A percentile compares a stretch with the other conserved stretches of the same genome.
Evolutionary conservation across 2,797 vertebrate species (phyloP).

Genomic region (Scleropages formosus): DNA sequence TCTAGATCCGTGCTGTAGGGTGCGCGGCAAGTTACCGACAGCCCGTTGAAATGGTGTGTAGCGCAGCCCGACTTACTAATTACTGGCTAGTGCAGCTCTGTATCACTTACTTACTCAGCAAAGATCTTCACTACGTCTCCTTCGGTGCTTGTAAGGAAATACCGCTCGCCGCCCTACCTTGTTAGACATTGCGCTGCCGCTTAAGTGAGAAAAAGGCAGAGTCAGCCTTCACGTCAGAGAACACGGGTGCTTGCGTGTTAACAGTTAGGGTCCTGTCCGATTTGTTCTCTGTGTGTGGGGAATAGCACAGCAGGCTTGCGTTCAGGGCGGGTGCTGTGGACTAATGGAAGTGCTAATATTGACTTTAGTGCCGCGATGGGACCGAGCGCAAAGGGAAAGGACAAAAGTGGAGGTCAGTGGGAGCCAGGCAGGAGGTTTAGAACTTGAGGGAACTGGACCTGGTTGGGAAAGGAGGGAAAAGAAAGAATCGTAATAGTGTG

Average conservation of each 20-base stretch:
- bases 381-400: conserved; percentile 15
- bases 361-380: conserved; percentile 4
- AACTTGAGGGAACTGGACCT: not conserved
- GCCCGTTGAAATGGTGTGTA: no score
- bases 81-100: no score
- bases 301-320: not conserved
- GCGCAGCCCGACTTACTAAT: no score
- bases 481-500: not conserved
- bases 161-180: no score
- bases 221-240: not conserved
- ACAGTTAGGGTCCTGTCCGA: not conserved
- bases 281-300: not conserved
- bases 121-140: no score
- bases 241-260: not conserved
- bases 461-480: not conserved
- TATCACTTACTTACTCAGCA: no score
- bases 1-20: no score
- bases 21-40: no score
- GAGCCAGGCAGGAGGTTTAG: not conserved
- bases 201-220: no score
- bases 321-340: not conserved
- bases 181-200: no score
- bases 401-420: not conserved
- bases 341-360: conserved; percentile 24
- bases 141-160: no score